Conservation (phyloP, 2,113 vertebrate species). For the Canis aureus region DNA sequence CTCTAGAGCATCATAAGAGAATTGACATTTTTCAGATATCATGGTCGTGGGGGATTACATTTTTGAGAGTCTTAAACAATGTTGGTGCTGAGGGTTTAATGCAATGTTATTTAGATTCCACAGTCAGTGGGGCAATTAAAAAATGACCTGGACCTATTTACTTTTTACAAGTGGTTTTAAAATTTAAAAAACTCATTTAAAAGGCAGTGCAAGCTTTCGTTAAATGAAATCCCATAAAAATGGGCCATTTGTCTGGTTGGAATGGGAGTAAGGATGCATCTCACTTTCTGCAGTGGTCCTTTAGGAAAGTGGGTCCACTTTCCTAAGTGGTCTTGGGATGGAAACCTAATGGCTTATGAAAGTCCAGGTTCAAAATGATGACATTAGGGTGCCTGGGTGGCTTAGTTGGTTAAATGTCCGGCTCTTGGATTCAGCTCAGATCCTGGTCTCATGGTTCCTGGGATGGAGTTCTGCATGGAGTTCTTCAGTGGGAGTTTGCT, state of each 20-base stretch:
- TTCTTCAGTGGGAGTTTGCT: not conserved
- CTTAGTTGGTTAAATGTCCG: not conserved
- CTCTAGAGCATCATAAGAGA: not conserved
- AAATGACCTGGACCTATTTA: not conserved
- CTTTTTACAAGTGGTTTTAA: slow-evolving; percentile 24
- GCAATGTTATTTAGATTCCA: not conserved
- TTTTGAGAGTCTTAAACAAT: not conserved
- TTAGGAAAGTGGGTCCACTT: too few species aligned
- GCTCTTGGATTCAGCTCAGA: not conserved
- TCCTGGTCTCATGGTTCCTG: not conserved
- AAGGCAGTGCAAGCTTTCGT: not conserved
- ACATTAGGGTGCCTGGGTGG: not conserved
- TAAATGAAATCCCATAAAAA: not conserved
- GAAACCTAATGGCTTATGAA: not conserved
- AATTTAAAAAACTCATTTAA: not conserved
- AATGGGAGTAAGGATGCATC: not conserved
- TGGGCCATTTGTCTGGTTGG: not conserved
- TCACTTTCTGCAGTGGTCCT: not conserved
- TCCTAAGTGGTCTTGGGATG: not conserved
- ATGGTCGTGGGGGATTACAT: not conserved
- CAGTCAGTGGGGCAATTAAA: not conserved
- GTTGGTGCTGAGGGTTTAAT: not conserved
- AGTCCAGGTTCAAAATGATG: not conserved
- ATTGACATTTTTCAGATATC: not conserved
- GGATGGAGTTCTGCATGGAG: not conserved